Evolutionary conservation across 2,888 invertebrate species (phyloP).

Genomic region (Rotaria magnacalcarata): DNA sequence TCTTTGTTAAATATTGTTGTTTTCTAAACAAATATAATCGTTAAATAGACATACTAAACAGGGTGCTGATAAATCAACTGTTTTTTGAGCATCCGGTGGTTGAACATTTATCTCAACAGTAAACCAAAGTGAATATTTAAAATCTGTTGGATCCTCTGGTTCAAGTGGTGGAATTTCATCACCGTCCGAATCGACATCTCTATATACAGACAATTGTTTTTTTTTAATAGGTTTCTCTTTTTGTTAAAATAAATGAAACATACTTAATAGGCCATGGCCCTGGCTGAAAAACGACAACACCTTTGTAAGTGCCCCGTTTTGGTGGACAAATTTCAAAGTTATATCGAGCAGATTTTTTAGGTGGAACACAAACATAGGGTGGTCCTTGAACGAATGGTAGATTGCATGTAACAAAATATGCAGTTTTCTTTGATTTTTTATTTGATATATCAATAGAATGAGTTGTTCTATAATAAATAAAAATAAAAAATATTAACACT

Average conservation of each 20-base stretch:
- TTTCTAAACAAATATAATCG: too few species aligned
- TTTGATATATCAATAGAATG: conserved; percentile 7
- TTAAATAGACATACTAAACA: conserved; percentile 53
- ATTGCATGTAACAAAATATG: conserved; percentile 48
- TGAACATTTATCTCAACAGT: conserved; percentile 55
- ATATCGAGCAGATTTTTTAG: conserved; percentile 54
- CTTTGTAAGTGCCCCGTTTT: conserved; percentile 53
- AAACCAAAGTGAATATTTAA: conserved; percentile 58
- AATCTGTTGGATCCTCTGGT: conserved; percentile 50
- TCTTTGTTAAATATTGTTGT: too few species aligned
- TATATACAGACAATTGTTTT: conserved; percentile 47
- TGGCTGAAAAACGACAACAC: conserved; percentile 40
- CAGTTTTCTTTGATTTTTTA: background rate
- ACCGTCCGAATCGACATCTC: conserved; percentile 59
- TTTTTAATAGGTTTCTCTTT: background rate
- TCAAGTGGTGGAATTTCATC: conserved; percentile 54
- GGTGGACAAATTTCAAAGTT: conserved; percentile 52
- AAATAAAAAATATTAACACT: background rate
- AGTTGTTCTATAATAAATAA: background rate
- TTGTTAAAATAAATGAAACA: background rate
- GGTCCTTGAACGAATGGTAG: conserved; percentile 54
- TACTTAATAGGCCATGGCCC: conserved; percentile 46
- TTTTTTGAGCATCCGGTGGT: conserved; percentile 54
- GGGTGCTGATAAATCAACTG: conserved; percentile 54
- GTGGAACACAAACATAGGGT: conserved; percentile 53